Base-by-base conservation (phyloP, 2,888 invertebrate species). In the Erynnis tages region DNA sequence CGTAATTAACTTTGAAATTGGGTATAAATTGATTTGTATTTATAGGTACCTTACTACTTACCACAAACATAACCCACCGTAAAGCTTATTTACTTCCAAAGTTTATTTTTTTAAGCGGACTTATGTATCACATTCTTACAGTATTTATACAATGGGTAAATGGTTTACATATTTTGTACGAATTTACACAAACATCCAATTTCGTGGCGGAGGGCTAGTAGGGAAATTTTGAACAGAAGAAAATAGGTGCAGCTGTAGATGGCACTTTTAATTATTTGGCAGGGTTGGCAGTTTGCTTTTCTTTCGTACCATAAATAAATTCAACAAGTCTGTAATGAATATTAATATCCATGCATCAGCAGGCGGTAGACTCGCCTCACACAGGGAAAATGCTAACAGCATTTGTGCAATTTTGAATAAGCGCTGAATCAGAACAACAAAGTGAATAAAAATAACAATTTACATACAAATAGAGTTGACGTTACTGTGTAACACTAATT, bases 241-340 rank as follows among this genome's bases (percentile, higher is more conserved):
- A 16, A 2, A 1, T 16, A 4, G 2, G 4, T n/a, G 16, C 3
- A 0, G 34, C 16, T 34, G 3, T 5, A 17, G 34, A 10, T 13
- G 11, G 17, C 16, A 21, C 13, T 38, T 38, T 38, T 47, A 38
- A 35, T 47, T 47, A 21, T 47, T 38, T 48, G 48, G 48, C 30
- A 30, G 19, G 7, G 29, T 21, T 30, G 1, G 48, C 4, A 1
- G 8, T 40, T 37, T 48, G 29, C 23, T 48, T 38, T 23, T 40
- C 29, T 40, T 38, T 40, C 23, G 10, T 27, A 7, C 13, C 37
- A 40, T 16, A 40, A 48, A 48, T 38, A 38, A 23, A 40, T 40
- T 48, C 48, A 30, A 48, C 30, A 48, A 48, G 32, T 49, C 23
- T 40, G 27, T 32, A 27, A 41, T 49, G 34, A 34, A 49, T 49